A percentile compares a stretch with the other conserved stretches of the same genome.
These are phyloP conservation scores for Mormoops blainvillei DNA, from an alignment of 2,113 vertebrate genomes.

Conservation along the genomic window DNA sequence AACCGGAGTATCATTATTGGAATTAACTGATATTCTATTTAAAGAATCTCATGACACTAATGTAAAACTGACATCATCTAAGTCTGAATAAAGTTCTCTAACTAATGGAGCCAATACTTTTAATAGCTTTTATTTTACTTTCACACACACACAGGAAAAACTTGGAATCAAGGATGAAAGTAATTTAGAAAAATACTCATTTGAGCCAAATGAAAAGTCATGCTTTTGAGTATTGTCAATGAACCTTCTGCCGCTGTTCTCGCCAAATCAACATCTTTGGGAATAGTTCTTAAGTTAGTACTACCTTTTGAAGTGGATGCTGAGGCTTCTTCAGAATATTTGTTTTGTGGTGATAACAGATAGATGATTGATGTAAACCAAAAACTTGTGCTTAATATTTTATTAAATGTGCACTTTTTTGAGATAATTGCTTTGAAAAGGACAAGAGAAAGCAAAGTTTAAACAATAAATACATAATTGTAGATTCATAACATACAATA, in stretches of 20 bases:
- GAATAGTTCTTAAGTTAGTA: not conserved
- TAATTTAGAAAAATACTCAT: not conserved
- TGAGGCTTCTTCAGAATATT: not conserved
- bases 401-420: not conserved
- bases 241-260: not conserved
- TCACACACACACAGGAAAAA: not conserved
- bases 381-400: not conserved
- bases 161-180: not conserved
- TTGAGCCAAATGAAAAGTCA: not conserved
- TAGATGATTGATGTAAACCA: not conserved
- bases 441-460: not conserved
- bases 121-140: not conserved
- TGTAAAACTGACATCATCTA: not conserved
- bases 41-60: not conserved
- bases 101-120: not conserved
- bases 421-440: not conserved
- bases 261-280: not conserved
- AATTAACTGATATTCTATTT: constrained; percentile 12
- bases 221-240: not conserved
- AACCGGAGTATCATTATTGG: too few relatives aligned
- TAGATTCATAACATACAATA: not conserved
- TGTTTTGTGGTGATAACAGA: not conserved
- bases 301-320: not conserved
- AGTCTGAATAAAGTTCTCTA: not conserved
- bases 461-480: not conserved